Conservation (phyloP, 2,113 vertebrate genomes). For the Jaculus jaculus region DNA sequence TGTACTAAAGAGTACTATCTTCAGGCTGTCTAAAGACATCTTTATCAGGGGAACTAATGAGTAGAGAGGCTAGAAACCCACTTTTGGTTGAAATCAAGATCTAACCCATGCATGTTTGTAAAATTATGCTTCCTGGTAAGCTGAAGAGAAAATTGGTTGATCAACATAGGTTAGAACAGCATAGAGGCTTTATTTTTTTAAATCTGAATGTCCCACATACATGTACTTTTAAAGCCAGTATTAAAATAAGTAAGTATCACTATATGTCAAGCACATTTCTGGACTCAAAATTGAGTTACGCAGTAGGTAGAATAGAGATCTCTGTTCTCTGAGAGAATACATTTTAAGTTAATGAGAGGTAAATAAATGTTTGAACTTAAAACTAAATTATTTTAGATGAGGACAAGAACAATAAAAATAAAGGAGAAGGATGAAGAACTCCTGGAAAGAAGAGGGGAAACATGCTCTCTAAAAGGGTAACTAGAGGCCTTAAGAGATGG, state of each 20-base stretch:
- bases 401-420: background rate
- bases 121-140: background rate
- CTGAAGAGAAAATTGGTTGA: background rate
- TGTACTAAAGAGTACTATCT: background rate
- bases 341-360: background rate
- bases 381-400: background rate
- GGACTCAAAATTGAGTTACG: background rate
- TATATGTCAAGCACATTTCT: background rate
- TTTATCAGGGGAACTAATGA: background rate
- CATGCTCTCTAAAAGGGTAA: background rate
- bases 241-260: background rate
- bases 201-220: background rate
- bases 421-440: background rate
- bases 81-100: background rate
- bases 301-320: background rate
- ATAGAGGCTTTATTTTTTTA: background rate
- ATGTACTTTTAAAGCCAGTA: background rate
- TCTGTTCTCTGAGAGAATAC: background rate
- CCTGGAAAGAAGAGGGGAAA: background rate
- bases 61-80: background rate
- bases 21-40: background rate
- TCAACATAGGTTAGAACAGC: background rate
- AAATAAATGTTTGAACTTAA: background rate
- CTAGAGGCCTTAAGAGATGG: background rate
- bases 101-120: background rate